These are phyloP conservation scores for Chloebia gouldiae DNA, from an alignment of 2,113 vertebrate genomes.

Conservation along the genomic window DNA sequence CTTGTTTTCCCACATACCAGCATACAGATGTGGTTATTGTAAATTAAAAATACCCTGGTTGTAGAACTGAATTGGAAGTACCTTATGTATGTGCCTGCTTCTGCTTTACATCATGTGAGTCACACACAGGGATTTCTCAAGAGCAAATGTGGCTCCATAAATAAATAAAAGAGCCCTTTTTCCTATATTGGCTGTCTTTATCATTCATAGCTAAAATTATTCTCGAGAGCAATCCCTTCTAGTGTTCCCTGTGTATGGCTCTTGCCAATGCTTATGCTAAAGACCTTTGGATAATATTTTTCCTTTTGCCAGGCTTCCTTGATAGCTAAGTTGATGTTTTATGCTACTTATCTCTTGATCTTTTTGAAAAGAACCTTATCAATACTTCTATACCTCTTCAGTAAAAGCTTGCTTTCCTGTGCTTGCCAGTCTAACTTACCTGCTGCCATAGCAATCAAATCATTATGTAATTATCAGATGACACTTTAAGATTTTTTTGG, in stretches of 20 bases:
- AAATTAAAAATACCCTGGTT: background rate
- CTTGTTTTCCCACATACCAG: background rate
- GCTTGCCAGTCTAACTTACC: background rate
- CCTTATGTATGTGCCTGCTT: background rate
- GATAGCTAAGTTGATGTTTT: background rate
- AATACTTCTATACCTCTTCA: background rate
- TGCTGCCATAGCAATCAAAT: background rate
- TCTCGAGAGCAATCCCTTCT: background rate
- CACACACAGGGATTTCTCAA: background rate
- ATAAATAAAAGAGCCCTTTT: background rate
- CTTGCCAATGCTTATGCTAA: background rate
- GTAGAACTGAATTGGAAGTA: background rate
- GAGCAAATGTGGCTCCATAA: fast-evolving
- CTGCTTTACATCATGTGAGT: background rate
- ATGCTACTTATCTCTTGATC: background rate
- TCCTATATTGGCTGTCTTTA: background rate
- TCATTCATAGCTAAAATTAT: background rate
- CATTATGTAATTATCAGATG: background rate
- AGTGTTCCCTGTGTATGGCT: background rate
- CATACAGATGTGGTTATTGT: background rate
- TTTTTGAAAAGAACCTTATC: background rate
- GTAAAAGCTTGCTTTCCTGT: background rate
- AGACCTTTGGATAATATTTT: background rate
- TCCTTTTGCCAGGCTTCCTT: background rate
- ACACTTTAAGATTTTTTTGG: background rate